Evolutionary conservation across 2,888 invertebrate species (phyloP).

Genomic region (Drosophila multiciliata): DNA sequence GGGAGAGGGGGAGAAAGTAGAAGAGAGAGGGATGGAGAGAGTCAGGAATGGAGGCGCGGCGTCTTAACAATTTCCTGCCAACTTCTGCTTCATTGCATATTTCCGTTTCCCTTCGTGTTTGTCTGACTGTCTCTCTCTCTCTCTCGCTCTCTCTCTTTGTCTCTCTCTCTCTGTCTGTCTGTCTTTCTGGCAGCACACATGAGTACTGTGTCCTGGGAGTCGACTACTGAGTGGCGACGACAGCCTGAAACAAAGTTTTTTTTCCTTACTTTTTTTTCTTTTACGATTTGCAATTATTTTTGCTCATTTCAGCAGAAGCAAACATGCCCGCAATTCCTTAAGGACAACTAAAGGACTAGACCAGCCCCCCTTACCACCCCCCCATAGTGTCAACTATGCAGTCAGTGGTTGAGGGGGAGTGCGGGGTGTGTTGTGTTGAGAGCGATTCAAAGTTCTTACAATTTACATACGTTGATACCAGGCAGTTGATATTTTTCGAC

Average conservation of each 20-base stretch:
- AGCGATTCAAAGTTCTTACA: conserved; percentile 26
- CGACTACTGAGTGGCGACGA: conserved; percentile 42
- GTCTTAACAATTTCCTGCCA: conserved; percentile 80
- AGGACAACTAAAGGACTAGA: conserved; percentile 63
- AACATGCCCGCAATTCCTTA: conserved; percentile 72
- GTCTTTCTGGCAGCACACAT: conserved; percentile 40
- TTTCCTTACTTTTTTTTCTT: conserved; percentile 57
- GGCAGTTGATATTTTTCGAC: conserved; percentile 65
- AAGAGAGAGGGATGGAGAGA: background rate
- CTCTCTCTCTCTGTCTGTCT: background rate
- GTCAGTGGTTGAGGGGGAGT: background rate
- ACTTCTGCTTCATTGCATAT: conserved; percentile 80
- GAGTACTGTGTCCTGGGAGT: conserved; percentile 29
- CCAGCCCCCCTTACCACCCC: conserved; percentile 2
- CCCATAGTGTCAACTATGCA: conserved; percentile 42
- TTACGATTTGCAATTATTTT: conserved; percentile 80
- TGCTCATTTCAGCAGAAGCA: conserved; percentile 80
- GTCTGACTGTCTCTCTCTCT: conserved; percentile 25
- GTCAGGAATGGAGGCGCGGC: conserved; percentile 54
- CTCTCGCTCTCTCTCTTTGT: background rate
- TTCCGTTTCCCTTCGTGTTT: conserved; percentile 69
- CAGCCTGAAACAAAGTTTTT: conserved; percentile 48
- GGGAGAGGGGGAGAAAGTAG: background rate
- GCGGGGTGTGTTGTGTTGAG: conserved; percentile 2
- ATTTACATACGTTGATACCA: conserved; percentile 74